phyloP scores from a whole-genome alignment of 1,140 invertebrate genomes.

The Conus betulinus region DNA sequence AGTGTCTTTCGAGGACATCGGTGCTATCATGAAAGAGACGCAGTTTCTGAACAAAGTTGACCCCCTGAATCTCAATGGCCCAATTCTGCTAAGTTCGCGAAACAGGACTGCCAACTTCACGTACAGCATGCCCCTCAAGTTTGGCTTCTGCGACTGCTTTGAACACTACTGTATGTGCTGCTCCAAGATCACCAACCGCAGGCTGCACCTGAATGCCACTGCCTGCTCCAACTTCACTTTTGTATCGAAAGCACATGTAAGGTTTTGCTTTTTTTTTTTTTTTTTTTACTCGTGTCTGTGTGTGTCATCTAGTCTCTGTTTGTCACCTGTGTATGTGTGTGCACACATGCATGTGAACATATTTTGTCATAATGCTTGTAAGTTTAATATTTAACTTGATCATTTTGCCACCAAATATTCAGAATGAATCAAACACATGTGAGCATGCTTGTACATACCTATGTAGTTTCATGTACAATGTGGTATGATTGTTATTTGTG shows the following conservation, averaged over 20 bases:
- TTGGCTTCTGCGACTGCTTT: slow-evolving; percentile 68
- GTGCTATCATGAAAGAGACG: slow-evolving; percentile 69
- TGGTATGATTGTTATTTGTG: no score
- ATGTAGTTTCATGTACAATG: no score
- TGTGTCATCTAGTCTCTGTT: neutral
- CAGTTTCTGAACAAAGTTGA: slow-evolving; percentile 64
- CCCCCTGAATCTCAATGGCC: slow-evolving; percentile 46
- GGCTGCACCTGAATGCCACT: slow-evolving; percentile 63
- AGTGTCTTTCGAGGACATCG: slow-evolving; percentile 66
- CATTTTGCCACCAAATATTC: no score
- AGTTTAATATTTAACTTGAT: no score
- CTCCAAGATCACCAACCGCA: slow-evolving; percentile 59
- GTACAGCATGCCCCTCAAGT: slow-evolving; percentile 47
- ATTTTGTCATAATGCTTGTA: neutral
- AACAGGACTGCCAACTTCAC: slow-evolving; percentile 54
- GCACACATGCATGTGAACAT: no score
- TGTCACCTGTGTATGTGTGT: no score
- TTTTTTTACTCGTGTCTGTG: neutral
- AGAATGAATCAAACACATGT: no score
- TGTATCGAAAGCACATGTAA: slow-evolving; percentile 69
- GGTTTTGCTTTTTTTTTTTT: neutral
- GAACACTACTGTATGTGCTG: slow-evolving; percentile 68
- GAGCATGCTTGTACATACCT: no score
- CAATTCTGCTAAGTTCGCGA: slow-evolving; percentile 42
- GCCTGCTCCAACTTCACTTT: slow-evolving; percentile 68